These are phyloP conservation scores for Metallyticus violacea DNA, from an alignment of 2,888 invertebrate species.

Conservation along the genomic window DNA sequence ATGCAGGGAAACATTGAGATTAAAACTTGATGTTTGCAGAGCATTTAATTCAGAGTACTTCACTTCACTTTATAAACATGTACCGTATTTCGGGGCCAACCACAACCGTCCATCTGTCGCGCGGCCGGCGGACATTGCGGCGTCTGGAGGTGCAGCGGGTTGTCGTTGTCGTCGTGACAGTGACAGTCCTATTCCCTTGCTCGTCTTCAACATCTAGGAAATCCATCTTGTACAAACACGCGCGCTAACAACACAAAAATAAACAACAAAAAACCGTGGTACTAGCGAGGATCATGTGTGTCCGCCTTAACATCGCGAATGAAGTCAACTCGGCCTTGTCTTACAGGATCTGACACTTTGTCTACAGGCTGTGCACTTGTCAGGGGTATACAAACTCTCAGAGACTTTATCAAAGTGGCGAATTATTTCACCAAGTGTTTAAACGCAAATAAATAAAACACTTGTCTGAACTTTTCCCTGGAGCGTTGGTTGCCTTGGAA, in stretches of 20 bases:
- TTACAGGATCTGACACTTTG: too few species aligned
- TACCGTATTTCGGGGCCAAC: constrained; percentile 73
- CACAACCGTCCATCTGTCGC: constrained; percentile 64
- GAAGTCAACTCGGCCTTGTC: neutral
- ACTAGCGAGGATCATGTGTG: neutral
- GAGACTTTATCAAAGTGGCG: neutral
- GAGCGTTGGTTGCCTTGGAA: too few species aligned
- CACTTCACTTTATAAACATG: too few species aligned
- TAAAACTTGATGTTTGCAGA: too few species aligned
- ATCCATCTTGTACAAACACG: neutral
- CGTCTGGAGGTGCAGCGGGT: constrained; percentile 13
- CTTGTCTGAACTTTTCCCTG: neutral
- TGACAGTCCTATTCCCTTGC: neutral
- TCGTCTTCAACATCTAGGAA: constrained; percentile 1
- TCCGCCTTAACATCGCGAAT: neutral
- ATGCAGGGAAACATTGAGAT: too few species aligned
- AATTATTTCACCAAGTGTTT: neutral
- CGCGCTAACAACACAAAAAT: too few species aligned
- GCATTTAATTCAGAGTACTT: too few species aligned
- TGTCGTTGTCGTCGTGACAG: neutral
- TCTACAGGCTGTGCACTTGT: too few species aligned
- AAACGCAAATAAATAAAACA: neutral
- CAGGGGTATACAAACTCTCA: too few species aligned
- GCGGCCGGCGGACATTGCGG: constrained; percentile 22
- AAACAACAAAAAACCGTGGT: too few species aligned